A percentile compares a stretch with the other conserved stretches of the same genome.
phyloP scores from a whole-genome alignment of 2,888 invertebrate genomes.

The Brachyptera putata region DNA sequence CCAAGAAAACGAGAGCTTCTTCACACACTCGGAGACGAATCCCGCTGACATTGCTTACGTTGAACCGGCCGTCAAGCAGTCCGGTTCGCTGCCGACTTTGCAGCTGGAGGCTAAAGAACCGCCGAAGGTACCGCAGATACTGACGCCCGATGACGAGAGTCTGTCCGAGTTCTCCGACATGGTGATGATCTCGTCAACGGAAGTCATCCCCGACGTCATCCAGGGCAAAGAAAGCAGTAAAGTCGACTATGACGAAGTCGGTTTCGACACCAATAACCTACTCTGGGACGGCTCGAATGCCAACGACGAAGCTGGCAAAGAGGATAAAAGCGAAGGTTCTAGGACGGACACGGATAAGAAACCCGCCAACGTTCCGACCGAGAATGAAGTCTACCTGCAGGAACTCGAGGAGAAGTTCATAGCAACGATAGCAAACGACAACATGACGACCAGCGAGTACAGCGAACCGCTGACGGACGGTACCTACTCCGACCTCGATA shows the following conservation, averaged over 20 bases:
- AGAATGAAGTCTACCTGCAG: slow-evolving; percentile 7
- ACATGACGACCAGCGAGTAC: not conserved
- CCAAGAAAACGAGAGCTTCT: not conserved
- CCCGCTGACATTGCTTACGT: not conserved
- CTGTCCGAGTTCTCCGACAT: not conserved
- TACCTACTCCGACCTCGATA: not conserved
- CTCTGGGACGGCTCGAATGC: not conserved
- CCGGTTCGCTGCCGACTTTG: not conserved
- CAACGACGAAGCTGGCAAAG: not conserved
- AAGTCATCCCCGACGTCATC: not conserved
- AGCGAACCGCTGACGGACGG: not conserved
- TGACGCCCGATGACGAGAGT: not conserved
- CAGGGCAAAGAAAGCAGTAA: not conserved
- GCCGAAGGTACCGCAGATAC: not conserved
- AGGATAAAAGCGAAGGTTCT: too few relatives aligned
- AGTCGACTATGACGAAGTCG: slow-evolving; percentile 5
- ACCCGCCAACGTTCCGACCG: not conserved
- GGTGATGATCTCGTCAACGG: slow-evolving; percentile 3
- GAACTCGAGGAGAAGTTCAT: not conserved
- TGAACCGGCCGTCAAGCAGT: not conserved
- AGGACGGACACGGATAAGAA: too few relatives aligned
- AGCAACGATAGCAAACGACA: not conserved
- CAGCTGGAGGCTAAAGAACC: not conserved
- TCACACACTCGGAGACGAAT: not conserved
- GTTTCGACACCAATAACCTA: slow-evolving; percentile 1